Percentiles rank a stretch among this genome's conserved stretches.
phyloP scores from a whole-genome alignment of 2,797 vertebrate species.

The Sternarchorhynchus goeldii region DNA sequence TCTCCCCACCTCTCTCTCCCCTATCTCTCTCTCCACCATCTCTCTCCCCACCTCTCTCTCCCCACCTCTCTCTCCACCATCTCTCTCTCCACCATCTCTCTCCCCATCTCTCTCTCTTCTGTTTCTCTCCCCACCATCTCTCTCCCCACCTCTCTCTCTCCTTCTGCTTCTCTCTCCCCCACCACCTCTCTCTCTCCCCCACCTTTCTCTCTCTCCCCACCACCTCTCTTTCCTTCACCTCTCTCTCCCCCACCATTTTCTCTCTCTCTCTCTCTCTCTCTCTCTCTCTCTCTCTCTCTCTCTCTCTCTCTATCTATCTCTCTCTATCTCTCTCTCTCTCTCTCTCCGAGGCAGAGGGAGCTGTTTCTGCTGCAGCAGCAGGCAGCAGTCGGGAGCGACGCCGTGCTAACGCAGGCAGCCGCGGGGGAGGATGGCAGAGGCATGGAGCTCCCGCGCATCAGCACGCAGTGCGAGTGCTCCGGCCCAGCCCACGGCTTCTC shows the following conservation, averaged over 20 bases:
- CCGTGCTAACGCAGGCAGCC: constrained; percentile 71
- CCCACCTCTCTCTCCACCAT: background rate
- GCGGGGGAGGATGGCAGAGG: constrained; percentile 89
- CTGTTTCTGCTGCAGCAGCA: constrained; percentile 81
- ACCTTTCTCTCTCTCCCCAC: background rate
- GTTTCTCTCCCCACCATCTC: background rate
- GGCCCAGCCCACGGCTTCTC: constrained; percentile 69
- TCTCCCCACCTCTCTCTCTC: background rate
- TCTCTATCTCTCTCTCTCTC: constrained; percentile 48
- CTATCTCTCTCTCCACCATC: background rate
- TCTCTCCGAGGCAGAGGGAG: constrained; percentile 74
- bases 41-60: background rate
- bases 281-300: background rate
- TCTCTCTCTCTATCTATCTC: constrained; percentile 14
- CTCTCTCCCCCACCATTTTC: constrained; percentile 1
- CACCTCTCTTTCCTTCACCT: no score
- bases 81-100: background rate
- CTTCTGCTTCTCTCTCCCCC: background rate
- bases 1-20: background rate
- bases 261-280: no score
- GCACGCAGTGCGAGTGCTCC: constrained; percentile 83
- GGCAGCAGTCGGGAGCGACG: constrained; percentile 74
- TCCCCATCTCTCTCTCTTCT: background rate
- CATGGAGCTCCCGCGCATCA: constrained; percentile 88
- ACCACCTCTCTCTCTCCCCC: background rate